These are phyloP conservation scores for Ennomos erosarius DNA, from an alignment of 2,888 invertebrate species.

Conservation along the genomic window DNA sequence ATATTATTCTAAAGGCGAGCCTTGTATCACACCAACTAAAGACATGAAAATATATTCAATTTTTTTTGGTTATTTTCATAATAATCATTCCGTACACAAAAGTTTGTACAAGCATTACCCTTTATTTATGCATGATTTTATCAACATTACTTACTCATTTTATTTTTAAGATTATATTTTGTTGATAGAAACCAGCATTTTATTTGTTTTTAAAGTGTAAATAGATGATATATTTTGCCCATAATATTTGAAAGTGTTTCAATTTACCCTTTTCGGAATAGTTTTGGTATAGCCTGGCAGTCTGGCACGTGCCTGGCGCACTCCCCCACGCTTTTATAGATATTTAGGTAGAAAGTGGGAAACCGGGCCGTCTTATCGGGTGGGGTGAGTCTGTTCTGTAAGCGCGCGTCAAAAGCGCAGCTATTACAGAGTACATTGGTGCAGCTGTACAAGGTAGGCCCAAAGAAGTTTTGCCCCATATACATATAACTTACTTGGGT, in stretches of 20 bases:
- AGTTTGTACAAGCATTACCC: conserved; percentile 55
- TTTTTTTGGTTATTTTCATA: conserved; percentile 37
- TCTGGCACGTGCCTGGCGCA: too few species aligned
- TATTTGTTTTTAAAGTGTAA: conserved; percentile 79
- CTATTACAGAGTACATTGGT: too few species aligned
- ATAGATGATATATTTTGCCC: conserved; percentile 84
- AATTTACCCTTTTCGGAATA: conserved; percentile 23
- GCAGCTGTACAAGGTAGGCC: too few species aligned
- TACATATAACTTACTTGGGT: too few species aligned
- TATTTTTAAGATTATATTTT: conserved; percentile 68
- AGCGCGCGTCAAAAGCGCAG: too few species aligned
- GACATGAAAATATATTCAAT: conserved; percentile 32
- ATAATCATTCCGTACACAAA: conserved; percentile 66
- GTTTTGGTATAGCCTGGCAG: too few species aligned
- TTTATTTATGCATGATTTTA: conserved; percentile 61
- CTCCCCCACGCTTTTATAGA: too few species aligned
- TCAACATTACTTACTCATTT: conserved; percentile 72
- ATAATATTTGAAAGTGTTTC: conserved; percentile 63
- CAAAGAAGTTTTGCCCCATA: too few species aligned
- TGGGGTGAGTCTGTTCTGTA: too few species aligned
- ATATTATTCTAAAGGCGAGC: conserved; percentile 29
- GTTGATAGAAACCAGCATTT: conserved; percentile 80
- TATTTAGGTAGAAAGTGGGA: too few species aligned
- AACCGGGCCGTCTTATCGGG: too few species aligned
- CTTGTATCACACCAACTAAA: conserved; percentile 27